Percentiles rank a stretch among this genome's conserved stretches.
Evolutionary conservation across 2,113 vertebrate species (phyloP).

Genomic region (Limnothrissa miodon): DNA sequence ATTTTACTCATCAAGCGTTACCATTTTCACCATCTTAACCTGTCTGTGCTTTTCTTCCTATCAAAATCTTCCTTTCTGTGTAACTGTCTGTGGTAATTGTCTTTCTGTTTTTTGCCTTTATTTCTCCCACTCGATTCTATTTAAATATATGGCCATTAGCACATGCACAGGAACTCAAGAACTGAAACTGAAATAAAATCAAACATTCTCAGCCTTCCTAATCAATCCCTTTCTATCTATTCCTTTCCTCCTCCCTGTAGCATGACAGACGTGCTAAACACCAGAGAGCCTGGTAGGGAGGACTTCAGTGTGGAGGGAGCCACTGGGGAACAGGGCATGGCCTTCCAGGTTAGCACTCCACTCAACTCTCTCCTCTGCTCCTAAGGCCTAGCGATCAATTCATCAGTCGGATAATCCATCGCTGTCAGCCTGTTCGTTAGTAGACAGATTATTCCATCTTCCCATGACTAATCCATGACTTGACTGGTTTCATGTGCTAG

Average conservation of each 20-base stretch:
- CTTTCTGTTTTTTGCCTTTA: not conserved
- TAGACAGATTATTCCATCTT: not conserved
- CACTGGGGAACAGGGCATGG: conserved; percentile 71
- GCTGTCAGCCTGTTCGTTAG: not conserved
- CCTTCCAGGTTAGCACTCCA: conserved; percentile 68
- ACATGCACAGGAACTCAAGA: too few species aligned
- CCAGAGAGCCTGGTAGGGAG: conserved; percentile 79
- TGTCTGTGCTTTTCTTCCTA: not conserved
- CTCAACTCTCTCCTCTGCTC: not conserved
- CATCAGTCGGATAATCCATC: not conserved
- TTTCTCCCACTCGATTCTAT: not conserved
- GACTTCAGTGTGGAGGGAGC: conserved; percentile 74
- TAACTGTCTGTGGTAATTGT: not conserved
- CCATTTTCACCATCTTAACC: too few species aligned
- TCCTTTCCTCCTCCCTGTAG: conserved; percentile 55
- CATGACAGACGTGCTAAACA: conserved; percentile 88
- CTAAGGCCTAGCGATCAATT: not conserved
- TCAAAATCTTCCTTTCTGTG: not conserved
- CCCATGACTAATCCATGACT: not conserved
- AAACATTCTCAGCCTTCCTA: not conserved
- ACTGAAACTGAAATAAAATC: too few species aligned
- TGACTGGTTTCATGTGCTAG: not conserved
- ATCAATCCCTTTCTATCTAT: conserved; percentile 18
- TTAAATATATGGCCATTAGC: too few species aligned
- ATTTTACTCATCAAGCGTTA: too few species aligned